Percentiles rank a stretch among this genome's conserved stretches.
Evolutionary conservation across 2,113 vertebrate genomes (phyloP).

Genomic region (Pachyramphus minor): DNA sequence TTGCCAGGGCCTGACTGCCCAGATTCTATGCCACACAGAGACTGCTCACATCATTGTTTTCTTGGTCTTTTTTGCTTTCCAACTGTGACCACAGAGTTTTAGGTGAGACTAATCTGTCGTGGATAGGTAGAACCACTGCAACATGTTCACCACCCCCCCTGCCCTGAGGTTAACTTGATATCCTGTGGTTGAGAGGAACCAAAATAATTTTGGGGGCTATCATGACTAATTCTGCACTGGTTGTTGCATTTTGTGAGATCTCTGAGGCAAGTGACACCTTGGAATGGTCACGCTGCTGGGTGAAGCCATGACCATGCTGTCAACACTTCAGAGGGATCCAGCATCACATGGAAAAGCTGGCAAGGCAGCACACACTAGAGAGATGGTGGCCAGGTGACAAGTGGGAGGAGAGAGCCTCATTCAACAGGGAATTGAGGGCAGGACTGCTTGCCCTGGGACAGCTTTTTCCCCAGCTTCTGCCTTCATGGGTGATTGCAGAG

Average conservation of each 20-base stretch:
- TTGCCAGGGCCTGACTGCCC: not conserved
- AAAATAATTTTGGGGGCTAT: not conserved
- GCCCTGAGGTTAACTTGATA: not conserved
- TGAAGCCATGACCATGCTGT: rapidly evolving
- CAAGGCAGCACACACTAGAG: rapidly evolving
- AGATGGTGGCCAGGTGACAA: not conserved
- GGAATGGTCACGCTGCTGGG: not conserved
- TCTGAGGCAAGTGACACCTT: not conserved
- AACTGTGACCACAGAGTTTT: rapidly evolving
- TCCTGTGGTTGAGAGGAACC: not conserved
- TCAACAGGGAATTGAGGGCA: not conserved
- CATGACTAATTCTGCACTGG: not conserved
- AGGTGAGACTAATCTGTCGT: not conserved
- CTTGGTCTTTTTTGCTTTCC: not conserved
- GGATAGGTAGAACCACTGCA: not conserved
- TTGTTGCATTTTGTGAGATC: not conserved
- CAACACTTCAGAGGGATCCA: not conserved
- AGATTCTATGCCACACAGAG: not conserved
- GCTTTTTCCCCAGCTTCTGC: not conserved
- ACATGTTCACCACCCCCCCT: rapidly evolving
- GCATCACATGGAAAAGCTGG: rapidly evolving
- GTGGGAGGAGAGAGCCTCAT: not conserved
- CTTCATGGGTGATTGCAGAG: not conserved
- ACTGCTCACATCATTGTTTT: not conserved
- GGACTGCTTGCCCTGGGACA: not conserved